Conservation (phyloP, 1,140 invertebrate genomes). For the Orussus abietinus region DNA sequence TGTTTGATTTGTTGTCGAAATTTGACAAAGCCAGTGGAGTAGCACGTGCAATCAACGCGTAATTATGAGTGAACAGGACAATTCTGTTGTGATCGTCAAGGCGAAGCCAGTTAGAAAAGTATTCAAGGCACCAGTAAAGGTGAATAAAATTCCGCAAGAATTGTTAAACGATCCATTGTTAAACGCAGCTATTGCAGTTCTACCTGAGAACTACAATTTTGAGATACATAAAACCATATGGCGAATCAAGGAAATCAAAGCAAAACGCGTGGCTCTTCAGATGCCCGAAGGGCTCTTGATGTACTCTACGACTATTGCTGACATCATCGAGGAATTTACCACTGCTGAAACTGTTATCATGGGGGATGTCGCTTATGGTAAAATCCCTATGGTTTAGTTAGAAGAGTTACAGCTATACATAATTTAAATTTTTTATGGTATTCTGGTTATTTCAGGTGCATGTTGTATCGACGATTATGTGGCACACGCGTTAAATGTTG, state of each 20-base stretch:
- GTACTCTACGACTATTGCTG: conserved; percentile 89
- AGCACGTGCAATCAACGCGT: too few relatives aligned
- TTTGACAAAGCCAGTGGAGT: too few relatives aligned
- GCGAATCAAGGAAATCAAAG: conserved; percentile 78
- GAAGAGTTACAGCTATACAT: not conserved
- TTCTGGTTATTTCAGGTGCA: conserved; percentile 61
- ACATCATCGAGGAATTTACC: conserved; percentile 93
- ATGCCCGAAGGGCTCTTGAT: conserved; percentile 93
- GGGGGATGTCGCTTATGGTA: conserved; percentile 95
- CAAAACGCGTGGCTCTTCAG: conserved; percentile 90
- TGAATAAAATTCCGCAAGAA: conserved; percentile 81
- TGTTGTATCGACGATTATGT: conserved; percentile 99
- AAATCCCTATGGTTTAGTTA: conserved; percentile 7
- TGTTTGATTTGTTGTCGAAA: too few relatives aligned
- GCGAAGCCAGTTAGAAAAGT: conserved; percentile 74
- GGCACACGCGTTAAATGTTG: conserved; percentile 83
- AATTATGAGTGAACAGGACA: conserved; percentile 30
- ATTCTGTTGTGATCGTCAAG: conserved; percentile 63
- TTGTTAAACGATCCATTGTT: conserved; percentile 77
- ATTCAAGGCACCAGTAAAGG: conserved; percentile 66
- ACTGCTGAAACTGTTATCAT: conserved; percentile 93
- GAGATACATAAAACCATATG: conserved; percentile 98
- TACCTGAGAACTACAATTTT: conserved; percentile 98
- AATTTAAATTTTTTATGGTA: conserved; percentile 12
- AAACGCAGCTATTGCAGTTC: conserved; percentile 65